Evolutionary conservation across 2,797 vertebrate genomes (phyloP).

Genomic region (Crossoptilon crossoptilon): DNA sequence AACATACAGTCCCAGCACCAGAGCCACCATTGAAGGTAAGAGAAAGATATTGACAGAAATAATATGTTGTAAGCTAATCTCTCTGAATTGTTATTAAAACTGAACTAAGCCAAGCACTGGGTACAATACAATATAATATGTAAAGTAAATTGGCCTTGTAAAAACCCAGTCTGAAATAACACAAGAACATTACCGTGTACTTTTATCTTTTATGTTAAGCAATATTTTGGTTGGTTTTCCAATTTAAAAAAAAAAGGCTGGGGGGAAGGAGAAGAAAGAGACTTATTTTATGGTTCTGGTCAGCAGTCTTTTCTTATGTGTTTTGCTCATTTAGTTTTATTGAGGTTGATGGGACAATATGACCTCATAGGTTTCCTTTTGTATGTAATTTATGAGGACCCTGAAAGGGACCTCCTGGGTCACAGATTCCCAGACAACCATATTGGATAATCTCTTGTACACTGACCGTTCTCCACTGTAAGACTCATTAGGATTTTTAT

Average conservation of each 20-base stretch:
- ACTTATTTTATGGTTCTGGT: neutral
- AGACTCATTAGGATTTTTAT: conserved; percentile 58
- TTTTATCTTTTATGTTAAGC: conserved; percentile 3
- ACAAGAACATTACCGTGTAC: neutral
- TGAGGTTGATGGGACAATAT: conserved; percentile 46
- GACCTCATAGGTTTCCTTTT: conserved; percentile 55
- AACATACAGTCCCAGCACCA: conserved; percentile 80
- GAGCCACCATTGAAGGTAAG: conserved; percentile 92
- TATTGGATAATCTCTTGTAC: conserved; percentile 55
- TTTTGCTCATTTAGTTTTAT: conserved; percentile 54
- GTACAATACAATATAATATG: neutral
- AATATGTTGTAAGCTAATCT: neutral
- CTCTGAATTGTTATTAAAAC: neutral
- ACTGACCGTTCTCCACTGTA: conserved; percentile 24
- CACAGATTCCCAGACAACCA: conserved; percentile 51
- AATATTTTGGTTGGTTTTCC: conserved; percentile 19
- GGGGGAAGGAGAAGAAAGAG: neutral
- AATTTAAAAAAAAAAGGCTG: neutral
- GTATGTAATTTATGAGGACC: conserved; percentile 61
- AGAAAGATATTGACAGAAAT: neutral
- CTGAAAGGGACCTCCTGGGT: conserved; percentile 59
- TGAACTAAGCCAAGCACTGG: neutral
- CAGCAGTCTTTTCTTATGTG: neutral
- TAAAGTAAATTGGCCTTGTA: neutral
- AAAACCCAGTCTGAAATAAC: neutral